A percentile compares a stretch with the other conserved stretches of the same genome.
Conservation (phyloP, 2,113 vertebrate species). For the Ptilorrhoa leucosticta region DNA sequence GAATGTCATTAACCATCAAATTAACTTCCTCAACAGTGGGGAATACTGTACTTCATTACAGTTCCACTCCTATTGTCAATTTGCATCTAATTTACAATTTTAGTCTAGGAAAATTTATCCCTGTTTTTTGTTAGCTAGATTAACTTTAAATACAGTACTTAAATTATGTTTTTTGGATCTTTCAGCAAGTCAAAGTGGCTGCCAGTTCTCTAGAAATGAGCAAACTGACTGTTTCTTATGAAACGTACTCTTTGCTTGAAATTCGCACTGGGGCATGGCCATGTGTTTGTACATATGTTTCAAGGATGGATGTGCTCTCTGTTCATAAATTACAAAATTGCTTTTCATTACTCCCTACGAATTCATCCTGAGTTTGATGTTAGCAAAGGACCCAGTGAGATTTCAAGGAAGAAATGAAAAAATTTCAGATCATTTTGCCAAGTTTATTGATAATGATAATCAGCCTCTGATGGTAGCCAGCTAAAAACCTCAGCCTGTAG, state of each 20-base stretch:
- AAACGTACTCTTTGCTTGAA: constrained; percentile 38
- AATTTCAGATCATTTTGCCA: background rate
- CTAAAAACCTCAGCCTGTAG: background rate
- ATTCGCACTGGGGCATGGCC: constrained; percentile 17
- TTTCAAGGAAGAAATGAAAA: background rate
- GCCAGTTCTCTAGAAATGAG: constrained; percentile 47
- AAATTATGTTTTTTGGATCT: constrained; percentile 52
- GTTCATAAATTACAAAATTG: constrained; percentile 39
- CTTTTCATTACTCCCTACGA: background rate
- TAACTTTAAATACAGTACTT: constrained; percentile 56
- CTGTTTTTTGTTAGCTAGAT: constrained; percentile 62
- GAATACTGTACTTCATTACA: constrained; percentile 7
- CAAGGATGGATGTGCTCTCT: constrained; percentile 26
- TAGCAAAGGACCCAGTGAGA: background rate
- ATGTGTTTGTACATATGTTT: constrained; percentile 55
- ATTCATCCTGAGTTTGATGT: constrained; percentile 2
- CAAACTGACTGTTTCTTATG: constrained; percentile 46
- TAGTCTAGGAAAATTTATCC: constrained; percentile 22
- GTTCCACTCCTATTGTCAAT: constrained; percentile 33
- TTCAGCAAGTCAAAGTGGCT: constrained; percentile 42
- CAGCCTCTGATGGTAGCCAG: background rate
- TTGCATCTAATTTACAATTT: constrained; percentile 46
- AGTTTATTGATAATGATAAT: background rate
- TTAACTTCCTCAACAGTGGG: constrained; percentile 28
- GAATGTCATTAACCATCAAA: constrained; percentile 26